These are phyloP conservation scores for Streblospio benedicti DNA, from an alignment of 1,140 invertebrate genomes.

Conservation along the genomic window DNA sequence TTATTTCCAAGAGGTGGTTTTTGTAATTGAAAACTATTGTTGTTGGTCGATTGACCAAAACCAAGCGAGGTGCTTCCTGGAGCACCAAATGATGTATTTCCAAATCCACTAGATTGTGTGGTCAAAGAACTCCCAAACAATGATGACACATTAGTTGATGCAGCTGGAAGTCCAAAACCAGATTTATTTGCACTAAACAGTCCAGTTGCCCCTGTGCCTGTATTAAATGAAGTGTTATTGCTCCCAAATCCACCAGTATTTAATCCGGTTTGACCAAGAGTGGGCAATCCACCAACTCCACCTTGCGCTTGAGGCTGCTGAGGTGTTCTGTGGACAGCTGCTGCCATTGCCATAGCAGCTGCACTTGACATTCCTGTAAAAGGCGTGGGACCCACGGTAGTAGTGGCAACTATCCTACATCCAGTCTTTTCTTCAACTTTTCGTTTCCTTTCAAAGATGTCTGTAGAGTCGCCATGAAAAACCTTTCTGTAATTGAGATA, in stretches of 20 bases:
- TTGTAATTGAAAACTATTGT: too few species aligned
- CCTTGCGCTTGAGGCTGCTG: constrained; percentile 35
- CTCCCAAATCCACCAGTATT: background rate
- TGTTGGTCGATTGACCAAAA: too few species aligned
- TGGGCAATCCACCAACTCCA: background rate
- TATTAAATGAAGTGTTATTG: background rate
- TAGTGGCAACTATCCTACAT: constrained; percentile 15
- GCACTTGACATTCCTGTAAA: constrained; percentile 52
- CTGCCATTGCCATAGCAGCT: constrained; percentile 49
- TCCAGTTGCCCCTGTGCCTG: background rate
- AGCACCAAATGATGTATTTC: too few species aligned
- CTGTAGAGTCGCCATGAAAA: constrained; percentile 65
- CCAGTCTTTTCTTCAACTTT: constrained; percentile 30
- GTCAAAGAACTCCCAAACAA: too few species aligned
- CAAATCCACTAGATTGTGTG: too few species aligned
- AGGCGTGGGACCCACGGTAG: constrained; percentile 51
- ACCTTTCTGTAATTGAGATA: constrained; percentile 71
- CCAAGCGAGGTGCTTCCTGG: too few species aligned
- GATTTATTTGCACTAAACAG: background rate
- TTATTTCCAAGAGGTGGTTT: background rate
- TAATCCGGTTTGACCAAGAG: background rate
- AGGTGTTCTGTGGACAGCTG: constrained; percentile 48
- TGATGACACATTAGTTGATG: too few species aligned
- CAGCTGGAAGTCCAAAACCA: background rate
- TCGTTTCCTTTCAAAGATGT: constrained; percentile 62